Conservation (phyloP, 2,113 vertebrate species). For the Erinaceus europaeus region DNA sequence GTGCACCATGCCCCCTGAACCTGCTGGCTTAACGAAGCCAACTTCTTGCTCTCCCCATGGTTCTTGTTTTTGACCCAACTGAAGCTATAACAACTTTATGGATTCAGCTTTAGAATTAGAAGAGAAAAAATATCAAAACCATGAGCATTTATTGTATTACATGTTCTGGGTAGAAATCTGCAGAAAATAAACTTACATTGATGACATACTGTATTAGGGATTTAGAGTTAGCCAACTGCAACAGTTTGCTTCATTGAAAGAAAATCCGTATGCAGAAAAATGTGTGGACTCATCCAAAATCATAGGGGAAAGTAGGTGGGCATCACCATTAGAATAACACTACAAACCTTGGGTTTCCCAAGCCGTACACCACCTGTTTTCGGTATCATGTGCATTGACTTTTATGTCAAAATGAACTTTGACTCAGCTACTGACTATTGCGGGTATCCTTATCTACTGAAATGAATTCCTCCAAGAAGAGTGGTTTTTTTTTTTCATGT, state of each 20-base stretch:
- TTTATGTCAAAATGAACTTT: conserved; percentile 16
- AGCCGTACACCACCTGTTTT: background rate
- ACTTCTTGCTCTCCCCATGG: no score
- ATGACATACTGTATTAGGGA: background rate
- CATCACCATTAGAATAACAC: background rate
- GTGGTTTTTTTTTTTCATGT: no score
- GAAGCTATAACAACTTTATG: background rate
- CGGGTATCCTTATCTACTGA: background rate
- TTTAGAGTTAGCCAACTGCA: background rate
- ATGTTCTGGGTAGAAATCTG: no score
- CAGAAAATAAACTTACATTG: background rate
- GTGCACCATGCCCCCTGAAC: no score
- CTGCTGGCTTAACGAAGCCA: no score
- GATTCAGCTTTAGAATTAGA: background rate
- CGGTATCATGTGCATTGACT: background rate
- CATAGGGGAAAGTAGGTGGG: background rate
- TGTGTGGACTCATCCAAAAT: background rate
- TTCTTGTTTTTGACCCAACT: no score
- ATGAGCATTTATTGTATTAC: no score
- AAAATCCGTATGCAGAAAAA: background rate
- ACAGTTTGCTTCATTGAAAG: background rate
- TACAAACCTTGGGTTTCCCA: no score
- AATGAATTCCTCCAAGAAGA: background rate
- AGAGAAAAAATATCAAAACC: background rate
- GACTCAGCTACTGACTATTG: background rate